Conservation (phyloP, 2,888 invertebrate genomes). For the Parascotia fuliginaria region DNA sequence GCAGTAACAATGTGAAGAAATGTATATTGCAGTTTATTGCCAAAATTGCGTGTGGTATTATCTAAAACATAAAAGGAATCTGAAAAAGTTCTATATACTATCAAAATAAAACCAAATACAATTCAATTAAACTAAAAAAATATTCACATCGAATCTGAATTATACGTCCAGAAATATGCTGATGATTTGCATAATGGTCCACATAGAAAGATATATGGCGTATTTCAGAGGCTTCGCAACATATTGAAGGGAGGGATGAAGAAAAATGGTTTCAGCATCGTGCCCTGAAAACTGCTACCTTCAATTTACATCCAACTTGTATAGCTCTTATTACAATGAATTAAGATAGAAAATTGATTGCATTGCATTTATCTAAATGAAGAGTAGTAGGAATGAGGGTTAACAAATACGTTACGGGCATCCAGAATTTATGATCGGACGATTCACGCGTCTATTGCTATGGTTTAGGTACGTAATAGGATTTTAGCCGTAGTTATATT, state of each 20-base stretch:
- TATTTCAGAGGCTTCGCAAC: slow-evolving; percentile 66
- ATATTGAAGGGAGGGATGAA: slow-evolving; percentile 74
- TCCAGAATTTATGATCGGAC: slow-evolving; percentile 41
- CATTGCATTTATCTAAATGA: slow-evolving; percentile 30
- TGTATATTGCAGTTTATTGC: too few relatives aligned
- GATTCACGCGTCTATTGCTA: slow-evolving; percentile 33
- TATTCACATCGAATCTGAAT: slow-evolving; percentile 28
- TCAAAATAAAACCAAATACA: slow-evolving; percentile 9
- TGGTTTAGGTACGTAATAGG: slow-evolving; percentile 23
- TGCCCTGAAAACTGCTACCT: slow-evolving; percentile 65
- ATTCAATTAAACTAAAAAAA: slow-evolving; percentile 36
- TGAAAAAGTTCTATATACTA: too few relatives aligned
- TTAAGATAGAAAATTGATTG: slow-evolving; percentile 39
- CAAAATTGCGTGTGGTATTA: too few relatives aligned
- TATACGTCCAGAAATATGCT: slow-evolving; percentile 50
- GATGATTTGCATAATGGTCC: slow-evolving; percentile 74
- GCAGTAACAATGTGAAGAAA: too few relatives aligned
- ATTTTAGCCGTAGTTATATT: neutral
- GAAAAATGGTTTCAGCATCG: slow-evolving; percentile 72
- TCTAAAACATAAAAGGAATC: too few relatives aligned
- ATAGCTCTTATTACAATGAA: slow-evolving; percentile 31
- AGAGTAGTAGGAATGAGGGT: slow-evolving; percentile 39
- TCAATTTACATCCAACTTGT: slow-evolving; percentile 55
- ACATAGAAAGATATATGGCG: slow-evolving; percentile 69
- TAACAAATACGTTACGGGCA: slow-evolving; percentile 42